Evolutionary conservation across 2,888 invertebrate species (phyloP), one percentile per base, ranked within the genome.

Genomic region (Tipula confusa): DNA sequence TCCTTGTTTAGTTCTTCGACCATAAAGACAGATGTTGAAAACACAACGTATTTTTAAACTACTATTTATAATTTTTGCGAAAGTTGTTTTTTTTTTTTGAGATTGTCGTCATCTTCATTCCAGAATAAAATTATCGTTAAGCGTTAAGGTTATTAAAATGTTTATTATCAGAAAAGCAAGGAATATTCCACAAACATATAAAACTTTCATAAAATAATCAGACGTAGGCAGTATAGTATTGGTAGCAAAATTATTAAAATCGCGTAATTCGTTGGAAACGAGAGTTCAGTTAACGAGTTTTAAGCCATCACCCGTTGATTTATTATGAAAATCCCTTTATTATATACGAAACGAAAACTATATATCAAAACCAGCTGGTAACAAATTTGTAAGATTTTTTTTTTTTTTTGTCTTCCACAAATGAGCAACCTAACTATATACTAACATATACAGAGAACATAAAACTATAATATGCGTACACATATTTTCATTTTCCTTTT

Each of bases 121-220:
- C 64, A 64, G 64, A 64, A 64, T 64, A 64, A 64, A 64, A 64
- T 64, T 64, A 64, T 64, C 64, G 9, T 64, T 64, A 24, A 64
- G 24, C 64, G 64, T 64, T 64, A 64, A 64, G 64, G 64, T 64
- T 64, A 64, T 64, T 64, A 64, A 64, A 64, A 64, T 64, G 64
- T 24, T 64, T n/a, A n/a, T n/a, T n/a, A n/a, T n/a, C 18, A 64
- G 24, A 24, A 64, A 64, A 11, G 2, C 24, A 24, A 24, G 24
- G 2, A 43, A 15, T n/a, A n/a, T n/a, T n/a, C n/a, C n/a, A n/a
- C n/a, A n/a, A n/a, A n/a, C n/a, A 33, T n/a, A n/a, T n/a, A 18
- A 24, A 64, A 64, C 64, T 64, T n/a, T 18, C 24, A 64, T 64
- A 64, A 64, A 64, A 64, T 64, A 64, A 24, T 24, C 64, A 9